A percentile compares a stretch with the other conserved stretches of the same genome.
These are phyloP conservation scores for Pharmacophagus antenor DNA, from an alignment of 2,888 invertebrate genomes.

Conservation along the genomic window DNA sequence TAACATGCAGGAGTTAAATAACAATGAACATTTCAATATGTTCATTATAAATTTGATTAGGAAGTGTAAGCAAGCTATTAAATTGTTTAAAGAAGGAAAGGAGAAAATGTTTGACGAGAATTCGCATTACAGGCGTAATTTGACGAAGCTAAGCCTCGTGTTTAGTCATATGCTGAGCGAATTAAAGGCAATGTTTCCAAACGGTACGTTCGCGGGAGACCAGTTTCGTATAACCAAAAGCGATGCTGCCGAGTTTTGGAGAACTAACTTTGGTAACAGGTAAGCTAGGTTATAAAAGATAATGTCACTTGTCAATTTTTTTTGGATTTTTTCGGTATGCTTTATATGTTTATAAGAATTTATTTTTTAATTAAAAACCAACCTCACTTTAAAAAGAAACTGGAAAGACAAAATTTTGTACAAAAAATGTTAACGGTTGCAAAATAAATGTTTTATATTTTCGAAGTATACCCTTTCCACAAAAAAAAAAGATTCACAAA, in stretches of 20 bases:
- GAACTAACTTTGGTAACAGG: slow-evolving; percentile 97
- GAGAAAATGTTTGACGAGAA: slow-evolving; percentile 99
- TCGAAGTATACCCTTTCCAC: too few species aligned
- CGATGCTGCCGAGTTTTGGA: slow-evolving; percentile 99
- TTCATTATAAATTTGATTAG: slow-evolving; percentile 98
- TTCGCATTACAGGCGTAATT: slow-evolving; percentile 92
- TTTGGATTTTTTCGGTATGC: too few species aligned
- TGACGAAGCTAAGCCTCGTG: slow-evolving; percentile 98
- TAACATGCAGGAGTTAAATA: slow-evolving; percentile 94
- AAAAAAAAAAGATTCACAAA: too few species aligned
- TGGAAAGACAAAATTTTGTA: too few species aligned
- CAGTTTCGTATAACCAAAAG: slow-evolving; percentile 99
- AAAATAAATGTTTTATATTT: too few species aligned
- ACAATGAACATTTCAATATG: slow-evolving; percentile 97
- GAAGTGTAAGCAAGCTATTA: slow-evolving; percentile 99
- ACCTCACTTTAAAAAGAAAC: too few species aligned
- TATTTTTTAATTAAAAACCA: too few species aligned
- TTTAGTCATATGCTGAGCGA: slow-evolving; percentile 99
- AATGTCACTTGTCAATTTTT: too few species aligned
- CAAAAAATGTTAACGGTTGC: too few species aligned
- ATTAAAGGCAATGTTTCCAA: slow-evolving; percentile 98
- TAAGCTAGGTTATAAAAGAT: slow-evolving; percentile 71
- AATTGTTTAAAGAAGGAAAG: slow-evolving; percentile 98
- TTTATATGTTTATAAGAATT: too few species aligned
- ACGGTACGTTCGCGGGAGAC: slow-evolving; percentile 97